phyloP scores from a whole-genome alignment of 1,140 invertebrate species.

The Listronotus bonariensis region DNA sequence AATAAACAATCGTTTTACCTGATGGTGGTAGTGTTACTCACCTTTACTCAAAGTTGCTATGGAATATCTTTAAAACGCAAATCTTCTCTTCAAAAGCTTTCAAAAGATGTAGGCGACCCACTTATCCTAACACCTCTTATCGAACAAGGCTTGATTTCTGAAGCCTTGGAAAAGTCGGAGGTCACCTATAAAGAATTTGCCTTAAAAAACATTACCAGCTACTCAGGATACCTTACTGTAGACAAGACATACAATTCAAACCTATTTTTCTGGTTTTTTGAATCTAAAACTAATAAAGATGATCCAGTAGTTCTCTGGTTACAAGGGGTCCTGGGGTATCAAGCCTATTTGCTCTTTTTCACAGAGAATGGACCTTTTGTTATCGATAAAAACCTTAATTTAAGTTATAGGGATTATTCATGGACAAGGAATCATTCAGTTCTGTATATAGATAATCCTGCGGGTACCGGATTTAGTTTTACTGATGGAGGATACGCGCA shows the following conservation, averaged over 20 bases:
- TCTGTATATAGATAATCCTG: slow-evolving; percentile 85
- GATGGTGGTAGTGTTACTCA: too few species aligned
- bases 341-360: slow-evolving; percentile 72
- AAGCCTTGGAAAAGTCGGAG: slow-evolving; percentile 43
- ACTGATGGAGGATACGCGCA: slow-evolving; percentile 67
- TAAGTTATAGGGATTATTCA: slow-evolving; percentile 64
- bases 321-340: slow-evolving; percentile 75
- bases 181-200: slow-evolving; percentile 1
- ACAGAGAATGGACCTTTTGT: slow-evolving; percentile 68
- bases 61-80: too few species aligned
- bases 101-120: slow-evolving; percentile 42
- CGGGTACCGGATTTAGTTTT: slow-evolving; percentile 78
- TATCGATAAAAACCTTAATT: slow-evolving; percentile 53
- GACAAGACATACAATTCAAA: slow-evolving; percentile 68
- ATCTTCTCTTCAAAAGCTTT: background rate
- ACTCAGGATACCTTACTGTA: slow-evolving; percentile 73
- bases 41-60: too few species aligned
- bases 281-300: slow-evolving; percentile 58
- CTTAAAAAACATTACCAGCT: slow-evolving; percentile 38
- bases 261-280: slow-evolving; percentile 80
- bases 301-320: slow-evolving; percentile 75
- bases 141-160: slow-evolving; percentile 56
- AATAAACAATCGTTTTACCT: too few species aligned
- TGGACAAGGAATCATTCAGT: slow-evolving; percentile 71
- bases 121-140: slow-evolving; percentile 60